Base-by-base conservation (phyloP, 2,113 vertebrate species). In the Gymnobelideus leadbeateri region DNA sequence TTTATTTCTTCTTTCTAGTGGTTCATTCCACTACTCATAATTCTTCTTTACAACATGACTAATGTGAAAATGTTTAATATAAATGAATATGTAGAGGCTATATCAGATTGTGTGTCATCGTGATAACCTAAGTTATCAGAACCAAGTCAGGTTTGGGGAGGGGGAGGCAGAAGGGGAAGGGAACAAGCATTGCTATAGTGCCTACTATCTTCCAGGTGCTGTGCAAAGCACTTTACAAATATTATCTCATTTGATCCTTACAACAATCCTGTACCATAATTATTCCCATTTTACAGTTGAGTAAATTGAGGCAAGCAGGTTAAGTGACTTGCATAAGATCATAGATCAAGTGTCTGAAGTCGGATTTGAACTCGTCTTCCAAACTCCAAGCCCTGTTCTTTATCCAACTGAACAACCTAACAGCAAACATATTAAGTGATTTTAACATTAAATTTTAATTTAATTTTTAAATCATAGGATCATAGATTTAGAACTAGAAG, bases 401-500 rank as follows among this genome's bases (percentile, higher is more conserved):
- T 84, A 43, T 84, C n/a, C n/a, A 19, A 8, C 37, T 55, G n/a
- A 84, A 19, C 1, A 84, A 84, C 0, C 37, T 43, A 84, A 43
- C 12, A 37, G 0, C 28, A 68, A 37, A 0, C 28, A 68, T 37
- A 37, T 37, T 68, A 37, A 43, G 14, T 37, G 14, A 77, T n/a
- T 77, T 77, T 37, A 77, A 11, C 61, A 84, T 23, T 84, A 23
- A 68, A 77, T 43, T 19, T 84, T 43, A 84, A 84, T 43, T 84
- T 84, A 84, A 43, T 21, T 84, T 43, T 84, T 43, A 84, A 84
- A 84, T 84, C 19, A 43, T 8, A 23, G 19, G 12, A 12, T 90
- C 94, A 96, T 54, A 49, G 31, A 93, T 96, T 92, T 61, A 93
- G 54, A 93, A 68, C 37, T 55, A 84, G 89, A 84, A 93, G 14